phyloP scores from a whole-genome alignment of 2,888 invertebrate genomes.

The Exocentrus adspersus region DNA sequence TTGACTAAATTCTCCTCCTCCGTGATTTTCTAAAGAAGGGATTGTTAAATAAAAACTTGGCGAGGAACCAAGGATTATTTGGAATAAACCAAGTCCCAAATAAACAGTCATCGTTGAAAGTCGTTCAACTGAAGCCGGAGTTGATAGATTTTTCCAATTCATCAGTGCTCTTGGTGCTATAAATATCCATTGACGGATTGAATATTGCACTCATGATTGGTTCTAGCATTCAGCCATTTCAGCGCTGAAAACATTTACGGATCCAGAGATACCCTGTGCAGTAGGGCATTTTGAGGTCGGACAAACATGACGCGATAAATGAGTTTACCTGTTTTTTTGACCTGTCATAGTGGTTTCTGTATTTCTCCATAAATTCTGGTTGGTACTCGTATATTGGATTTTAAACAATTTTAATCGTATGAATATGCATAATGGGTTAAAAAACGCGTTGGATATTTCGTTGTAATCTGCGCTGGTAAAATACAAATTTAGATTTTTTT shows the following conservation, averaged over 20 bases:
- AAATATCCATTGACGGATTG: conserved; percentile 8
- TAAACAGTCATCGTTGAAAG: neutral
- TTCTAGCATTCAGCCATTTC: conserved; percentile 9
- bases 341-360: neutral
- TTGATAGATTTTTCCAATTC: neutral
- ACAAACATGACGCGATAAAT: neutral
- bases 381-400: no score
- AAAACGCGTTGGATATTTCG: no score
- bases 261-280: neutral
- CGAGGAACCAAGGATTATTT: no score
- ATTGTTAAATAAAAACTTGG: no score
- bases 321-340: conserved; percentile 9
- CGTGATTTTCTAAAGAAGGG: no score
- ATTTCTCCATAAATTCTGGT: no score
- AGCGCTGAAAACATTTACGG: conserved; percentile 1
- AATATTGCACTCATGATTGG: conserved; percentile 9
- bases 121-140: neutral
- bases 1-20: no score
- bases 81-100: no score
- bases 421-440: no score
- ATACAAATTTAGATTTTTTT: no score
- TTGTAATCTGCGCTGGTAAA: no score
- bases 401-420: no score
- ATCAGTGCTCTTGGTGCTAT: neutral
- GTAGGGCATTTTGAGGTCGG: conserved; percentile 1